Percentiles rank a stretch among this genome's conserved stretches.
Evolutionary conservation across 2,888 invertebrate genomes (phyloP).

Genomic region (Ctena decussata): DNA sequence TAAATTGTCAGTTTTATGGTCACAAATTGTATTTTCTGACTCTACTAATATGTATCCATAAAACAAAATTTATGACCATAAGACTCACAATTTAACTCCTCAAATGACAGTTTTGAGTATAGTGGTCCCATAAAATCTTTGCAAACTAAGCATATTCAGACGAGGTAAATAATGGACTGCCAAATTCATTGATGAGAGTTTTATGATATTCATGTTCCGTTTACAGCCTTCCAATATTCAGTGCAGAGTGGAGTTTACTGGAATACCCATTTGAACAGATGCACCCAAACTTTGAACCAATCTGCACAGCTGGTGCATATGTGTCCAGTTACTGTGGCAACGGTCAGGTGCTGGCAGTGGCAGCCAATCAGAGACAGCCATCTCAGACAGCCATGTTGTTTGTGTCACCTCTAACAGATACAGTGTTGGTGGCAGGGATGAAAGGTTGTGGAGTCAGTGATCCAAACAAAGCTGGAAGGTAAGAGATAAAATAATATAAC

Average conservation of each 20-base stretch:
- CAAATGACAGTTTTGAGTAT: too few species aligned
- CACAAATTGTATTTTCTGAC: too few species aligned
- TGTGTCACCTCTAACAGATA: slow-evolving; percentile 82
- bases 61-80: too few species aligned
- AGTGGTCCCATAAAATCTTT: too few species aligned
- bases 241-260: slow-evolving; percentile 77
- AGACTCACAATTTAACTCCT: too few species aligned
- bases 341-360: slow-evolving; percentile 84
- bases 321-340: slow-evolving; percentile 77
- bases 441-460: slow-evolving; percentile 77
- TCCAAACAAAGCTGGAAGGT: slow-evolving; percentile 73
- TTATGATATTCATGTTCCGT: not conserved
- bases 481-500: too few species aligned
- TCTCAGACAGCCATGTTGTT: slow-evolving; percentile 80
- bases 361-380: slow-evolving; percentile 82
- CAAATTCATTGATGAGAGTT: too few species aligned
- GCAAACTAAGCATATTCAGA: too few species aligned
- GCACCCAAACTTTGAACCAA: slow-evolving; percentile 73
- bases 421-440: slow-evolving; percentile 78
- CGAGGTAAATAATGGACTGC: too few species aligned
- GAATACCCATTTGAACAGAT: slow-evolving; percentile 77
- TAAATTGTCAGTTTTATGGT: too few species aligned
- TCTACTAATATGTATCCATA: too few species aligned
- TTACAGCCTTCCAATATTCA: slow-evolving; percentile 70
- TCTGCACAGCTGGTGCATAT: slow-evolving; percentile 77